Base-by-base conservation (phyloP, 2,888 invertebrate species). In the Hemicrepidius hirtus region DNA sequence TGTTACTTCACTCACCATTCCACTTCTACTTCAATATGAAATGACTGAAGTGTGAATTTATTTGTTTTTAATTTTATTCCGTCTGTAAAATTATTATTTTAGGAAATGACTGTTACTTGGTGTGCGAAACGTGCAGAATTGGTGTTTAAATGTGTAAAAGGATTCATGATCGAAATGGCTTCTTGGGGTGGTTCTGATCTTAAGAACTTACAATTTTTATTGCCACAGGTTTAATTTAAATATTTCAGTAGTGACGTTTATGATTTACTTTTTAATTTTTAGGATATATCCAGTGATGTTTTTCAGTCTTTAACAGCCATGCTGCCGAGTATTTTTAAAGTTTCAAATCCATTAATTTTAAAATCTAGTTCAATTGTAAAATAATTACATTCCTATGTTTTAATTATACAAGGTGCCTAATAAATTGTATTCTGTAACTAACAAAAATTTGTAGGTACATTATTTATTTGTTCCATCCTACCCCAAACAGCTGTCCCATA, bases 101-200 rank as follows among this genome's bases (percentile, higher is more conserved):
- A 94, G 93, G 95, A 96, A 84, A 96, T 97, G 96, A 98, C 98
- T 0, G 94, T 97, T 64, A 92, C 94, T 37, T 99, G 99, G 99
- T 99, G 98, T 87, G 91, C 95, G 83, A 95, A 97, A 81, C 89
- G 99, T 81, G 98, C 99, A 0, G 99, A 99, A 88, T 89, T 99
- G 76, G 95, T 99, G 71, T 97, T 98, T 83, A 99, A 99, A 88
- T 99, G 99, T 87, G 96, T 98, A 64, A 99, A 99, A 88, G 99
- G 99, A 2, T 99, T 99, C 87, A 96, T 99, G 95, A 97, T 99
- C 86, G 99, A 99, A 89, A 96, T 97, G 90, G 94, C 95, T 7
- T 95, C 97, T 0, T 95, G 97, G 93, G 96, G 96, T 74, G 96
- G 96, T 35, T 94, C 95, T 0, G 95, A 95, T 86, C 88, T 96